Evolutionary conservation across 2,113 vertebrate genomes (phyloP), one percentile per base, ranked within the genome.

Genomic region (Chlamydotis undulata): DNA sequence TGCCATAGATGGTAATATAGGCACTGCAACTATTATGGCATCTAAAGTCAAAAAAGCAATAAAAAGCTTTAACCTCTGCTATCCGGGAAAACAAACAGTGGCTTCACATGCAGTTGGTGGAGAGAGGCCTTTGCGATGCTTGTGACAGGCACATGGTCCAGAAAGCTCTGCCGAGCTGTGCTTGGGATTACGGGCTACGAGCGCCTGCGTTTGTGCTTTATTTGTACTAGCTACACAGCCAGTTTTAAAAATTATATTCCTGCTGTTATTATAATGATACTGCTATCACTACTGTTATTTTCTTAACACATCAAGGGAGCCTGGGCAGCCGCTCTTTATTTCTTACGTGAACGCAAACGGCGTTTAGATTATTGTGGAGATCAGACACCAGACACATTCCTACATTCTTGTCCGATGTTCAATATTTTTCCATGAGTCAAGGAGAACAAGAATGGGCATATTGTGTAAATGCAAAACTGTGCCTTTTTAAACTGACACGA

Each of bases 371-470:
- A 96, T 94, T 95, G 73, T 88, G 76, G 96, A 96, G 96, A 94
- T 91, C 92, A 95, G 76, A 92, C 85, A 90, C 80, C 93, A 96
- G 96, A 95, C 95, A 57, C 83, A 93, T 96, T 96, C 95, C 95
- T 95, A 79, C 95, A 92, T 98, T 97, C 96, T 82, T 97, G 96
- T 96, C 94, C 45, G 7, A 90, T 96, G 90, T 93, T 95, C 81
- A 96, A 83, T 95, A 95, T 93, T 97, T 97, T 98, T 97, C 97
- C 97, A 94, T 96, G 96, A 97, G 93, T 97, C 95, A 97, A 94
- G 89, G 50, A 65, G 91, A 94, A 89, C 94, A 96, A 96, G 97
- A 97, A 87, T 87, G 91, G 92, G 93, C 97, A 96, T 95, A 79
- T 73, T 64, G 94, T 89, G 92, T 80, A 92, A 91, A 96, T 93